Evolutionary conservation across 2,113 vertebrate genomes (phyloP).

Genomic region (Carassius auratus): DNA sequence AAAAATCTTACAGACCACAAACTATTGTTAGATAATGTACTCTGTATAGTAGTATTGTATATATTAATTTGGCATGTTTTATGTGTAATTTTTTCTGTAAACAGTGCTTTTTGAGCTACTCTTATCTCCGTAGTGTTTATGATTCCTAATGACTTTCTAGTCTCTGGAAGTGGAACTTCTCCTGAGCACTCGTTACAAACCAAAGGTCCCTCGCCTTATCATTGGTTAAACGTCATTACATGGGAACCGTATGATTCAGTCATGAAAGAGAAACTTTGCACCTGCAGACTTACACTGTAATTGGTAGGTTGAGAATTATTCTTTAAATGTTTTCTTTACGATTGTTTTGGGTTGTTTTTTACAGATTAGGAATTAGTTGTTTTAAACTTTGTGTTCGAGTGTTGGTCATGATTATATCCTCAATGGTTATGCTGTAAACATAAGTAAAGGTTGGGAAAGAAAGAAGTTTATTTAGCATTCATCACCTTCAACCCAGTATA

Average conservation of each 20-base stretch:
- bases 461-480: neutral
- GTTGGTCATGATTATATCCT: neutral
- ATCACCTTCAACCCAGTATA: neutral
- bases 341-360: neutral
- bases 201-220: slow-evolving; percentile 62
- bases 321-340: neutral
- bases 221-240: neutral
- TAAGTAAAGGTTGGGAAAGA: neutral
- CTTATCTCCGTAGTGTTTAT: slow-evolving; percentile 47
- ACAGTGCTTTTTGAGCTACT: neutral
- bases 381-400: neutral
- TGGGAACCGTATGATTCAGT: slow-evolving; percentile 9
- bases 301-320: slow-evolving; percentile 40
- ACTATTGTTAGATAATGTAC: too few relatives aligned
- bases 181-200: slow-evolving; percentile 29
- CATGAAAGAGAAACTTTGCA: slow-evolving; percentile 18
- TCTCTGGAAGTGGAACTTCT: slow-evolving; percentile 3
- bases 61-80: neutral
- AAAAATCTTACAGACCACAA: too few relatives aligned
- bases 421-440: neutral
- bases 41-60: too few relatives aligned
- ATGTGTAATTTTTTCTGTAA: neutral
- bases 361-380: neutral
- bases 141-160: slow-evolving; percentile 30
- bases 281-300: neutral